Base-by-base conservation (phyloP, 2,888 invertebrate genomes). In the Drosophila peninsularis region DNA sequence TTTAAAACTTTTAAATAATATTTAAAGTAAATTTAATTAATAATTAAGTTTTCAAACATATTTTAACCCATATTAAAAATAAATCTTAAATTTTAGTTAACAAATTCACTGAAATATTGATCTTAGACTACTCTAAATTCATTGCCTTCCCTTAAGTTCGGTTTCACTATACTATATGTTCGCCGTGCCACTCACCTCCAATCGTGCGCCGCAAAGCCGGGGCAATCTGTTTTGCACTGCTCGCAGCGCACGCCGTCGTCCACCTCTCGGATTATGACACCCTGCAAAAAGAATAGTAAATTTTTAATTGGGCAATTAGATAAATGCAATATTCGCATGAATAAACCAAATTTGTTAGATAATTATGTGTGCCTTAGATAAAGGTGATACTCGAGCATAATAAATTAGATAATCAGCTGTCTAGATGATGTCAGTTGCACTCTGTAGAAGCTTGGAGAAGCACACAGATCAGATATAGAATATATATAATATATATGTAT, bases 181-280 rank as follows among this genome's bases (percentile, higher is more conserved):
- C 3, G 1, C 10, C 14, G 14, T n/a, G 0, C 0, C n/a, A 94
- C 96, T 95, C 93, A 98, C 98, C 98, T 96, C 97, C 97, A 98
- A 82, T 94, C 93, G 92, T 98, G 98, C 61, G 96, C 95, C 66
- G 94, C 94, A 93, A 96, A 98, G 52, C 98, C 98, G 14, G 96
- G 94, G 91, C 97, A 98, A 71, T 95, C 93, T 88, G 96, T 96
- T 62, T 95, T 95, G 91, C 98, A 98, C 90, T 95, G 95, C 90
- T 96, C 95, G 90, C 98, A 98, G 42, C 97, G 96, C 85, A 97
- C 96, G 27, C 97, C 97, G 32, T 92, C 90, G 80, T 96, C 96
- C 71, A 97, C 97, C 93, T 98, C 98, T 90, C 96, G 96, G 90
- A 97, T 96, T 89, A 96, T 94, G 71, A 96, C 96, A 78, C 96